phyloP scores from a whole-genome alignment of 64 coral and sea anemone genomes.

The Actinia equina region DNA sequence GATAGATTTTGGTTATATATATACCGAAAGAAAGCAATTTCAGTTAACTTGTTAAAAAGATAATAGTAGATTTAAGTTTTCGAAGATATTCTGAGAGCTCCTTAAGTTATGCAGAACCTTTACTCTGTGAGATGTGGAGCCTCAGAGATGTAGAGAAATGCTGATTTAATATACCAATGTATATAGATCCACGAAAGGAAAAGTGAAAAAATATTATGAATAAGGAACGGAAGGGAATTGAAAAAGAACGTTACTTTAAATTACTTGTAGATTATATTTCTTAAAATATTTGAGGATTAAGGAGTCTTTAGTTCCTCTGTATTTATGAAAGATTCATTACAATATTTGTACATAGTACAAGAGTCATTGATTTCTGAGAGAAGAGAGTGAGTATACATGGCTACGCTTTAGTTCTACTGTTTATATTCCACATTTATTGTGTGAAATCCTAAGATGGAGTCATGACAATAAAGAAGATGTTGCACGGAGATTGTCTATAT shows the following conservation, averaged over 20 bases:
- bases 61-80: no score
- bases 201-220: conserved; percentile 3
- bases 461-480: no score
- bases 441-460: no score
- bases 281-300: background rate
- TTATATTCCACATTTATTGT: background rate
- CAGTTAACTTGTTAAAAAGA: no score
- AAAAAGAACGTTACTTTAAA: background rate
- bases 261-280: background rate
- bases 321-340: background rate
- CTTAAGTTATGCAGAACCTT: no score
- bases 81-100: no score
- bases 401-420: no score
- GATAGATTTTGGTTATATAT: no score
- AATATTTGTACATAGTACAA: background rate
- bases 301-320: background rate
- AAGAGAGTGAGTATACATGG: background rate
- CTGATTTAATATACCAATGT: background rate
- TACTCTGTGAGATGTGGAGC: no score
- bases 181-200: background rate
- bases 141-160: background rate
- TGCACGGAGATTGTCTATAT: no score
- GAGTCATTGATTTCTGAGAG: background rate
- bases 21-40: no score
- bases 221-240: background rate